Evolutionary conservation across 1,140 invertebrate genomes (phyloP).

Genomic region (Drosophila miranda): DNA sequence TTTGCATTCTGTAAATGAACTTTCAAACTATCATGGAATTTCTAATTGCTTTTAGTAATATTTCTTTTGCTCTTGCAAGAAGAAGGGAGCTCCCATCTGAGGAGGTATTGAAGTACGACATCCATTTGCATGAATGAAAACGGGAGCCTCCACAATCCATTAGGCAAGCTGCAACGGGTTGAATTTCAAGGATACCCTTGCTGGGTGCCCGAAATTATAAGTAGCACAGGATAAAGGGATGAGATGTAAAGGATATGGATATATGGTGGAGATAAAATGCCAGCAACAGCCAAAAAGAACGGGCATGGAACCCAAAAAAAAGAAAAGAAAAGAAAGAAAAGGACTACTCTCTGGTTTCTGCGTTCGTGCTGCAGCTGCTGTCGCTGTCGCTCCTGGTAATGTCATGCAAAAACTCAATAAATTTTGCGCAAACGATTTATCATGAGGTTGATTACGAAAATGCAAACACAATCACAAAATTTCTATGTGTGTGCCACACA

Average conservation of each 20-base stretch:
- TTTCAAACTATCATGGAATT: constrained; percentile 5
- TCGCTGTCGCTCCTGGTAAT: constrained; percentile 49
- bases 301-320: constrained; percentile 7
- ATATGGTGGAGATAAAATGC: no score
- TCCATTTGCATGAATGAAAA: no score
- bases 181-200: no score
- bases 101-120: not conserved
- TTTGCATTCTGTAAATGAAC: constrained; percentile 38
- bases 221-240: not conserved
- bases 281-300: no score
- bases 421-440: constrained; percentile 77
- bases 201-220: not conserved
- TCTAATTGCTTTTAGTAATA: not conserved
- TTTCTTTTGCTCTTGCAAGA: not conserved
- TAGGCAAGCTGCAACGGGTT: no score
- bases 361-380: constrained; percentile 56
- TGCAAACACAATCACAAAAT: constrained; percentile 69
- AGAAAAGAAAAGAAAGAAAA: not conserved
- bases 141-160: no score
- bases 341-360: constrained; percentile 8
- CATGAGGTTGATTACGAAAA: constrained; percentile 79
- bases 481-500: constrained; percentile 12
- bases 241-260: no score
- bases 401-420: constrained; percentile 80
- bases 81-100: no score